Base-by-base conservation (phyloP, 2,888 invertebrate species). In the Torymus tubicola region DNA sequence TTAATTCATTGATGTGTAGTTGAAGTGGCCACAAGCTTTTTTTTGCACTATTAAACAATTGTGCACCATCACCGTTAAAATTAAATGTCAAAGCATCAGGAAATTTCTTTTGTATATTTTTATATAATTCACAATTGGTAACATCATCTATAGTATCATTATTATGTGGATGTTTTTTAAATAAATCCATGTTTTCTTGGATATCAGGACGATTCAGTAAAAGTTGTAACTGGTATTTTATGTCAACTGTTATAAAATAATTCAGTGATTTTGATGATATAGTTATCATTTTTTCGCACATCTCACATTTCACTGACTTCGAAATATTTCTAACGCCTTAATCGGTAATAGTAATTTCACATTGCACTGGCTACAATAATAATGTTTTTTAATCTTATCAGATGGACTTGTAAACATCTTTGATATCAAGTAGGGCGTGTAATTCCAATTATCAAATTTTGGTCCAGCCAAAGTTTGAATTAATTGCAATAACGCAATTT, bases 171-270 rank as follows among this genome's bases (percentile, higher is more conserved):
- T 8, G 69, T 55, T 65, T 42, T 64, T 24, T 13, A 70, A 70
- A 70, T 31, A 42, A 31, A 12, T 58, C 16, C 21, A 70, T 24
- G 58, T 70, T n/a, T 13, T 58, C 58, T 70, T 70, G 70, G 18
- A 70, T 70, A 10, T 70, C 58, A 16, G 70, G 58, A 12, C 31
- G 24, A 31, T 70, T 70, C 11, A 70, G 57, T 70, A 70, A 58
- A 57, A 58, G 31, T 13, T 58, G 16, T 42, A 70, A 31, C 13
- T 58, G 70, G n/a, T 70, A 58, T 42, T 31, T 57, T 42, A 70
- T 21, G 10, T 70, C 16, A 5, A 70, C n/a, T 31, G 58, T 31
- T n/a, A 31, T 42, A 42, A 70, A 69, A 42, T 58, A 67, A 53
- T 67, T 70, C 42, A 16, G 57, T 31, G 70, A 70, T 70, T 42